Percentiles rank a stretch among this genome's conserved stretches.
Conservation (phyloP, 2,113 vertebrate genomes). For the Peromyscus maniculatus region DNA sequence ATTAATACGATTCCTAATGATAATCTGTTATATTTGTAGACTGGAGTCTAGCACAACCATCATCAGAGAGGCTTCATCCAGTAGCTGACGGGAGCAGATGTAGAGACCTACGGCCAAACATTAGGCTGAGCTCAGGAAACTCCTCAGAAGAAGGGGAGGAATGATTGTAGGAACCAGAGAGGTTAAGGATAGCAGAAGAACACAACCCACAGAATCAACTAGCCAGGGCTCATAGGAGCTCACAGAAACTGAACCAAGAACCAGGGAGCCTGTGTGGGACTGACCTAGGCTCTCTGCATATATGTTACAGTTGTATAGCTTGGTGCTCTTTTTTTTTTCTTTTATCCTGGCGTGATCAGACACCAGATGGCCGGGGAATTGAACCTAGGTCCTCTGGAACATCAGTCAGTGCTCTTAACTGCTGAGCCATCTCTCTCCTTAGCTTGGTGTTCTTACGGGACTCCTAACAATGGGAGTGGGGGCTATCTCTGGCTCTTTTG, state of each 20-base stretch:
- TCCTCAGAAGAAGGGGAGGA: not conserved
- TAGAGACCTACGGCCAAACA: not conserved
- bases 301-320: too few species aligned
- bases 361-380: too few species aligned
- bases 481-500: not conserved
- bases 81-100: not conserved
- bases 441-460: not conserved
- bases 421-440: too few species aligned
- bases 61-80: not conserved
- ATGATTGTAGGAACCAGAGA: not conserved
- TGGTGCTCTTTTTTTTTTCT: too few species aligned
- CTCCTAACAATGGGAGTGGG: not conserved
- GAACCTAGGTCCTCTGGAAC: too few species aligned
- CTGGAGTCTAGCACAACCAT: not conserved
- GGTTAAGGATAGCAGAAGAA: not conserved
- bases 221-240: not conserved
- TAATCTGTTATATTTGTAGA: not conserved
- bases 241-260: too few species aligned
- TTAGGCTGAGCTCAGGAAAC: not conserved
- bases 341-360: too few species aligned
- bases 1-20: not conserved
- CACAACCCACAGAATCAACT: not conserved
- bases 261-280: too few species aligned
- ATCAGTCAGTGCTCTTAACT: too few species aligned
- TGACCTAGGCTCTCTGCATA: too few species aligned